Base-by-base conservation (phyloP, 2,113 vertebrate genomes). In the mouse (Mus musculus) region DNA sequence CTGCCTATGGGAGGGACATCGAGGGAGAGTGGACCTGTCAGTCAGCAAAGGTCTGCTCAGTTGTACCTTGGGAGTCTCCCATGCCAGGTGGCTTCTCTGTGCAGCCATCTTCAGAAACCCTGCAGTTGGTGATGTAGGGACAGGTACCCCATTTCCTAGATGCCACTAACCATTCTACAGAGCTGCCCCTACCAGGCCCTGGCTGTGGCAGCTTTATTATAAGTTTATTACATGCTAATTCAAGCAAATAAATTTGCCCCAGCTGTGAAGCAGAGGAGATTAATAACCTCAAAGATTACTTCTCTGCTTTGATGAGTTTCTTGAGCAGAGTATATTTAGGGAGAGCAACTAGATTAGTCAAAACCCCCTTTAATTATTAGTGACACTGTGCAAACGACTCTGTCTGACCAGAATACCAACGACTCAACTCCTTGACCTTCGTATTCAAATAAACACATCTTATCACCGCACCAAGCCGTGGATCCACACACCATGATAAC, bases 311-410 rank as follows among this genome's bases (percentile, higher is more conserved):
- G 98, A 98, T 99, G 99, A 99, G 98, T 99, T 99, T 99, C 98
- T 99, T 99, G 98, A 98, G 97, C 93, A 93, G 98, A 98, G 98
- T 99, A 98, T 99, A 98, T 99, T 99, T 98, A 99, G 98, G 98
- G 98, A 98, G 98, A 98, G 98, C 98, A 97, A 98, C 98, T 98
- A 99, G 99, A 99, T 99, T 98, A 99, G 98, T 98, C 97, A 98
- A 98, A 98, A 98, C 46, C 90, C 98, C 98, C 98, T 99, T 99
- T 99, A 99, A 99, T 99, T 99, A 99, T 99, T 99, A 99, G 98
- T 99, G 99, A 99, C 99, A 99, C 98, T 98, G 98, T 98, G 98
- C 99, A 99, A 99, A 99, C 89, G 95, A 98, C 98, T 98, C 98
- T 96, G 61, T 98, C 98, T 0, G 98, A 98, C 98, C 95, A 94